A percentile compares a stretch with the other conserved stretches of the same genome.
phyloP scores from a whole-genome alignment of 2,797 vertebrate genomes.

The Notamacropus eugenii region DNA sequence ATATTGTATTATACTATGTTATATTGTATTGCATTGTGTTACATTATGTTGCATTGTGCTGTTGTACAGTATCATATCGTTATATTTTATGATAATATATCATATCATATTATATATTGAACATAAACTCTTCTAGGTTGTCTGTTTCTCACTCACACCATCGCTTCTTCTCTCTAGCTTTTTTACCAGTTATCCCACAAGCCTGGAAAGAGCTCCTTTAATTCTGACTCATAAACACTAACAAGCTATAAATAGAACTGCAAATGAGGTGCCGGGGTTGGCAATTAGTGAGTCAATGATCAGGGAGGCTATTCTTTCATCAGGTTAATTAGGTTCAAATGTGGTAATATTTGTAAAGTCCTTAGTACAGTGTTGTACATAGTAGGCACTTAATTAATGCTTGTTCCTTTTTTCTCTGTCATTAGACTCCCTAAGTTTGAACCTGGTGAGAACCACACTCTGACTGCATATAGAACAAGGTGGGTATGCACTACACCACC shows the following conservation, averaged over 20 bases:
- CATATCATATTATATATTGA: too few relatives aligned
- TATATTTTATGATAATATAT: too few relatives aligned
- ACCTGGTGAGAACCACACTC: neutral
- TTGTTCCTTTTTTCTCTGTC: neutral
- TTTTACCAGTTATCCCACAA: too few relatives aligned
- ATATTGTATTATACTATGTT: too few relatives aligned
- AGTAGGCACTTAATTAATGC: neutral
- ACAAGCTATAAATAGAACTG: neutral
- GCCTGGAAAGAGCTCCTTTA: too few relatives aligned
- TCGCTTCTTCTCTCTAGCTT: too few relatives aligned
- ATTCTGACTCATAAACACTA: neutral
- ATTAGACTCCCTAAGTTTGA: neutral
- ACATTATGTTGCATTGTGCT: too few relatives aligned
- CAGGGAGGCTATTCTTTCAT: neutral
- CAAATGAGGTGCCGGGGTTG: neutral
- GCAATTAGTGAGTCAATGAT: neutral
- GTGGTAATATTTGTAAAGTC: neutral
- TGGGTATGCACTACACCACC: neutral
- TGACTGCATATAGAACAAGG: too few relatives aligned
- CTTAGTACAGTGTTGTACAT: neutral
- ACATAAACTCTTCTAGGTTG: too few relatives aligned
- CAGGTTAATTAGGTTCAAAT: neutral
- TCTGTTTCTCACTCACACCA: too few relatives aligned
- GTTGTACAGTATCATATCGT: too few relatives aligned
- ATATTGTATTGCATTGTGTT: too few relatives aligned